phyloP scores from a whole-genome alignment of 2,113 vertebrate genomes.

The Oreotrochilus melanogaster region DNA sequence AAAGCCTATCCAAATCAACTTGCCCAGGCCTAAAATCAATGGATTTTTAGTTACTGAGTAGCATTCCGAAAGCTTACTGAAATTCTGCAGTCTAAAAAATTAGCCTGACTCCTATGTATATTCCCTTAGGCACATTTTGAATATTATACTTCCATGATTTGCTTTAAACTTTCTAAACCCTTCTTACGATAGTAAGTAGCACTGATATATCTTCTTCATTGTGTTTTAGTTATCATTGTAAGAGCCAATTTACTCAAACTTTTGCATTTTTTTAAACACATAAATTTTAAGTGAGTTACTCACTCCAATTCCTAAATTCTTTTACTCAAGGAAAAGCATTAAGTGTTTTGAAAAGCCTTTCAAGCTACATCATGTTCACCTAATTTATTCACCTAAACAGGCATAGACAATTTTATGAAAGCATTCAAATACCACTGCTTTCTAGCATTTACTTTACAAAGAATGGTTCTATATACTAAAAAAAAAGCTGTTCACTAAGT shows the following conservation, averaged over 20 bases:
- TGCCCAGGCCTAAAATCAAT: background rate
- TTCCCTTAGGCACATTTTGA: background rate
- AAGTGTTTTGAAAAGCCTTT: background rate
- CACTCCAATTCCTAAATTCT: background rate
- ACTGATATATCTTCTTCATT: background rate
- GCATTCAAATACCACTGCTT: background rate
- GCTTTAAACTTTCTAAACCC: background rate
- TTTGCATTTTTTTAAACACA: background rate
- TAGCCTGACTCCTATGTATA: background rate
- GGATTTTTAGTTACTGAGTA: background rate
- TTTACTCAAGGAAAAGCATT: background rate
- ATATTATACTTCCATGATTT: background rate
- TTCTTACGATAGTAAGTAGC: background rate
- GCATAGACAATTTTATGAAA: background rate
- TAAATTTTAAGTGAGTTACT: background rate
- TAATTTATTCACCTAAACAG: background rate
- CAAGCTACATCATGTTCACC: background rate
- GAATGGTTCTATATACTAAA: rapidly evolving
- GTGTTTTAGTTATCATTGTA: background rate
- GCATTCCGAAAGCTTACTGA: background rate
- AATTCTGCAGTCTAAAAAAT: background rate
- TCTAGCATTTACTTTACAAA: background rate
- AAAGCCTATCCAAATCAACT: background rate
- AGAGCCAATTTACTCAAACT: background rate
- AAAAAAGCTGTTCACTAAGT: background rate